Evolutionary conservation across 2,888 invertebrate genomes (phyloP).

Genomic region (Antheraea yamamai): DNA sequence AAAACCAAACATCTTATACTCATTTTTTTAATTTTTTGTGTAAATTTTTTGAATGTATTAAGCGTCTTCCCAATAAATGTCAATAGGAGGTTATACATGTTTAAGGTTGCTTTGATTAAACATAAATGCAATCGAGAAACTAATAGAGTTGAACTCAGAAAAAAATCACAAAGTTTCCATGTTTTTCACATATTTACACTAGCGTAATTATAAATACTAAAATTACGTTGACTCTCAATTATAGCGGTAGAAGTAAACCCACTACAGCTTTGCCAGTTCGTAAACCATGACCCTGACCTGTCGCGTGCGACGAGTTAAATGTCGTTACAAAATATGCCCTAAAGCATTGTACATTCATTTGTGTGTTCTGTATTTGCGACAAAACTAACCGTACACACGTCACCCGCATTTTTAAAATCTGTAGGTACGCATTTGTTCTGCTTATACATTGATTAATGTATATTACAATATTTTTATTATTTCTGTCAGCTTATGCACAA

Average conservation of each 20-base stretch:
- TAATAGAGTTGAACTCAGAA: not conserved
- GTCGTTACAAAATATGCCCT: constrained; percentile 46
- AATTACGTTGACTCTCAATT: constrained; percentile 56
- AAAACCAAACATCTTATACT: not conserved
- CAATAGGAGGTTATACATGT: not conserved
- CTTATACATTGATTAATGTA: not conserved
- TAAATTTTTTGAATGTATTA: not conserved
- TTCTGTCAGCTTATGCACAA: not conserved
- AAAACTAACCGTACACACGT: not conserved
- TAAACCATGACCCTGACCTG: constrained; percentile 60
- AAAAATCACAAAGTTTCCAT: not conserved
- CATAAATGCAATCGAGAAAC: not conserved
- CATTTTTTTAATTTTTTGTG: not conserved
- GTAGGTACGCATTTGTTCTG: not conserved
- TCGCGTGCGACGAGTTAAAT: constrained; percentile 63
- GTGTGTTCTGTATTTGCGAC: constrained; percentile 8
- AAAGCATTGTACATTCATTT: constrained; percentile 14
- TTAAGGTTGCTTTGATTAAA: not conserved
- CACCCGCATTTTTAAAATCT: not conserved
- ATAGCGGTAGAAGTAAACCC: constrained; percentile 37
- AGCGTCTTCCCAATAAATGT: not conserved
- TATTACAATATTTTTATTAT: not conserved
- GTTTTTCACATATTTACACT: not conserved
- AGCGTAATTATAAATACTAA: not conserved
- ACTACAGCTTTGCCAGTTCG: constrained; percentile 26